Conservation (phyloP, 2,888 invertebrate species). For the Scrobipalpa atriplicella region DNA sequence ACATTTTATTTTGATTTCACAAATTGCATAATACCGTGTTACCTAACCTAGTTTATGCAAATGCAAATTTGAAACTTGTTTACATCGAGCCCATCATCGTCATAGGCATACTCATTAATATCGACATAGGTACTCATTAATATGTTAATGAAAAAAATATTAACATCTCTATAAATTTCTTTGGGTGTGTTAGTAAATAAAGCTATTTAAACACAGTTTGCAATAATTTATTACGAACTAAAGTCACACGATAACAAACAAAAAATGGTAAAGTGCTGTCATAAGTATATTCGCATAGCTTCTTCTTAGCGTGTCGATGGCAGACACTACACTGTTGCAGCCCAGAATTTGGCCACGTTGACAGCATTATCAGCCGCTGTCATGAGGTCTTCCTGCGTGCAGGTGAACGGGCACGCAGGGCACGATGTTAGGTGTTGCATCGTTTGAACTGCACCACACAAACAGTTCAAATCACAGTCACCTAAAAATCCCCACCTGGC, state of each 20-base stretch:
- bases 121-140: not conserved
- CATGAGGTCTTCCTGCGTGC: too few species aligned
- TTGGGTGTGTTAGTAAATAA: not conserved
- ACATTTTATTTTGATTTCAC: constrained; percentile 32
- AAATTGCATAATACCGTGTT: constrained; percentile 37
- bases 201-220: not conserved
- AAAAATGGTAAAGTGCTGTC: not conserved
- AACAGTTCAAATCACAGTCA: too few species aligned
- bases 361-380: too few species aligned
- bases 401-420: too few species aligned
- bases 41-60: constrained; percentile 29
- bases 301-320: too few species aligned
- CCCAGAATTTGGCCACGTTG: too few species aligned
- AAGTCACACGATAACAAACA: not conserved
- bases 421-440: too few species aligned
- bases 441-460: too few species aligned
- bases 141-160: not conserved
- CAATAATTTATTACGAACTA: constrained; percentile 12
- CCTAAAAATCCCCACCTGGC: too few species aligned
- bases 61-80: not conserved
- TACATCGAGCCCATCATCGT: not conserved
- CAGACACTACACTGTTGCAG: too few species aligned
- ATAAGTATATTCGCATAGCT: not conserved
- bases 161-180: not conserved
- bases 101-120: not conserved